Evolutionary conservation across 1,140 invertebrate species (phyloP), one percentile per base, ranked within the genome.

Genomic region (Cecropterus lyciades): DNA sequence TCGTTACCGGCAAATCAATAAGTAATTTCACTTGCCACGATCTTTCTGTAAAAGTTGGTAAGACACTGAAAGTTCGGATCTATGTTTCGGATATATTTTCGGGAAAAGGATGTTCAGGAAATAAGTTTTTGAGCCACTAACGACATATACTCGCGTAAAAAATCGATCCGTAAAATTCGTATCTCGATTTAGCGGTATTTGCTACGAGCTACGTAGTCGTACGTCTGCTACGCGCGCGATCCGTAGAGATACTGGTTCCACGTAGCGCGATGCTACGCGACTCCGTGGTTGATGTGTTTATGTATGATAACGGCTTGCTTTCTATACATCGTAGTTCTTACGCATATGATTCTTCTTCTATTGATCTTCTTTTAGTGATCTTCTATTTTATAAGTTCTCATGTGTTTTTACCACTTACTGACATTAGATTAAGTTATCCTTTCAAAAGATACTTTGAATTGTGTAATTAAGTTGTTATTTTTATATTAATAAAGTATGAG

Each of bases 171-270:
- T 11, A 14, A 8, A 45, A 45, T 15, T 24, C 11, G 20, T 57
- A 57, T 0, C 42, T 20, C 20, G 56, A 30, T 15, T 60, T 60
- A 60, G 55, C 42, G 43, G 27, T n/a, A 9, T 30, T 16, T 37
- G 15, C 49, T 30, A 65, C 51, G 27, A 11, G 52, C 42, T 16
- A n/a, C 43, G 43, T 66, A 46, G 63, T n/a, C n/a, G n/a, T n/a
- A 69, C 67, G 53, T 40, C 59, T 59, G 67, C 46, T 64, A 62
- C 59, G 59, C 43, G 43, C 67, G 67, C 43, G 43, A 3, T 55
- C 67, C 46, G 45, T 63, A 56, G 52, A 53, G 17, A 62, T 55
- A 69, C 67, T 69, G 66, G 45, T 49, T 48, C 51, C 52, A 51
- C 42, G 49, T 40, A 56, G 48, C 48, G 56, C 43, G 55, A 27